These are phyloP conservation scores for Sceliomorpha sp. DNA, from an alignment of 2,888 invertebrate genomes.

Conservation along the genomic window DNA sequence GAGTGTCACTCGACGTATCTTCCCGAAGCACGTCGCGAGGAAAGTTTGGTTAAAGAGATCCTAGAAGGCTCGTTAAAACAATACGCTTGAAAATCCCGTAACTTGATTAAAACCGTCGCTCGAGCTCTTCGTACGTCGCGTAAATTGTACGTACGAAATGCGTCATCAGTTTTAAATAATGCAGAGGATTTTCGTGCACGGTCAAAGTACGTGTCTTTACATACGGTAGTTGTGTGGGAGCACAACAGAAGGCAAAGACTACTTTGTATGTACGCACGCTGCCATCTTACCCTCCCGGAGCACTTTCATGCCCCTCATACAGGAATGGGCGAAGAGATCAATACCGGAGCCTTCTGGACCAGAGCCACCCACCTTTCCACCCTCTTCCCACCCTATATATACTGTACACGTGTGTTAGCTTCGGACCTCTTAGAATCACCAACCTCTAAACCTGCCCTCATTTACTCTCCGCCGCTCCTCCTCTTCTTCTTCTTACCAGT, in stretches of 20 bases:
- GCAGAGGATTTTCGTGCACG: neutral
- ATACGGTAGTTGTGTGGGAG: neutral
- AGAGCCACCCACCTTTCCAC: slow-evolving; percentile 68
- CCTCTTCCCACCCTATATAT: too few species aligned
- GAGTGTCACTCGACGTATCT: too few species aligned
- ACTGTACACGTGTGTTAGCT: slow-evolving; percentile 71
- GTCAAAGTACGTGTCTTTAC: slow-evolving; percentile 9
- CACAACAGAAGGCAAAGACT: slow-evolving; percentile 64
- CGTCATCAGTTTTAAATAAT: too few species aligned
- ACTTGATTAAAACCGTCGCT: too few species aligned
- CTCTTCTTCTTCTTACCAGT: slow-evolving; percentile 46
- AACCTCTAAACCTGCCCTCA: slow-evolving; percentile 67
- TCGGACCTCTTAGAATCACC: slow-evolving; percentile 79
- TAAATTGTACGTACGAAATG: too few species aligned
- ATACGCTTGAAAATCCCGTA: too few species aligned
- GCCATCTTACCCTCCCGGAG: slow-evolving; percentile 77
- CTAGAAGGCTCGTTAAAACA: too few species aligned
- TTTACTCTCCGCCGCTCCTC: slow-evolving; percentile 48
- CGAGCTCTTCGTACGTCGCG: too few species aligned
- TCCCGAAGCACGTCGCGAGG: too few species aligned
- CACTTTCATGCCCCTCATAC: slow-evolving; percentile 67
- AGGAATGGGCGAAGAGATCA: slow-evolving; percentile 76
- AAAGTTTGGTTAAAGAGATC: too few species aligned
- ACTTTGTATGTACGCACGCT: slow-evolving; percentile 80
- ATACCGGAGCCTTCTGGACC: slow-evolving; percentile 79